Evolutionary conservation across 1,140 invertebrate genomes (phyloP).

Genomic region (Lutraria rhynchaena): DNA sequence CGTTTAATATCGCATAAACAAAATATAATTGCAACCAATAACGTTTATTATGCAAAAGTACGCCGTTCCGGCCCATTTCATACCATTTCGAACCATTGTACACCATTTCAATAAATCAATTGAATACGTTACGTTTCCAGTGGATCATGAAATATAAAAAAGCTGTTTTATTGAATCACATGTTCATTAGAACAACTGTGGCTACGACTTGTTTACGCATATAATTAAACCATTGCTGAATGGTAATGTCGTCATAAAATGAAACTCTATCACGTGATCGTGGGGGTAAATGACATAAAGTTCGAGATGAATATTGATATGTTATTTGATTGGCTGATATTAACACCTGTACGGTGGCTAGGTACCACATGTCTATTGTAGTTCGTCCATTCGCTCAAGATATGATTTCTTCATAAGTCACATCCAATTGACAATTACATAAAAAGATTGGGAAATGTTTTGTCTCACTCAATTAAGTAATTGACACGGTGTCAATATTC

Average conservation of each 20-base stretch:
- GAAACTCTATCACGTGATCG: no score
- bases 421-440: not conserved
- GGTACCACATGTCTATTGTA: slow-evolving; percentile 6
- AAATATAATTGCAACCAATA: slow-evolving; percentile 30
- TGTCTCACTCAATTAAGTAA: slow-evolving; percentile 20
- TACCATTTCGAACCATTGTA: no score
- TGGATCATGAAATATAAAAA: no score
- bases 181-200: no score
- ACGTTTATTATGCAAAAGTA: slow-evolving; percentile 52
- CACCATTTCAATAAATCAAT: slow-evolving; percentile 44
- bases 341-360: slow-evolving; percentile 34
- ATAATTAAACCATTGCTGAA: no score
- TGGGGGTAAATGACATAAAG: not conserved
- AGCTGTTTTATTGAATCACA: no score
- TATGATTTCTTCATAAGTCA: slow-evolving; percentile 23
- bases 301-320: not conserved
- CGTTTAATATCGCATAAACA: slow-evolving; percentile 31
- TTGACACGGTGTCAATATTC: no score
- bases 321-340: slow-evolving; percentile 34
- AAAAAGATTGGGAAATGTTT: slow-evolving; percentile 19
- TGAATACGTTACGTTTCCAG: slow-evolving; percentile 45
- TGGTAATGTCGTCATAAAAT: no score
- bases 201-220: no score
- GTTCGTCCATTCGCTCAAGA: not conserved
- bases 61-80: not conserved